Conservation (phyloP, 2,888 invertebrate genomes). For the Epinotia demarniana region DNA sequence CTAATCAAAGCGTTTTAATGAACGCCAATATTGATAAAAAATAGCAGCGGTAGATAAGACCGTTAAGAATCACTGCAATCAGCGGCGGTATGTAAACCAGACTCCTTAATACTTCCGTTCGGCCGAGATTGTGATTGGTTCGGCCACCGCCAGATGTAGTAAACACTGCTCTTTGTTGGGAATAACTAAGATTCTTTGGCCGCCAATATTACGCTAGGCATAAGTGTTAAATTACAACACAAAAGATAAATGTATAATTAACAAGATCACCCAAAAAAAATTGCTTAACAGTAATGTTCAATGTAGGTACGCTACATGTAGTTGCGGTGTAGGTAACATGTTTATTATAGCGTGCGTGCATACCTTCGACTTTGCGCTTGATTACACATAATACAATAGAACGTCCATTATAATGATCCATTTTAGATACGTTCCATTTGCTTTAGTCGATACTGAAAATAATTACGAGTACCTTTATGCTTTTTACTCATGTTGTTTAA, state of each 20-base stretch:
- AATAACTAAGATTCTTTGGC: conserved; percentile 14
- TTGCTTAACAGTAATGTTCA: background rate
- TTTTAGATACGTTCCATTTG: background rate
- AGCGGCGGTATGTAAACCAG: background rate
- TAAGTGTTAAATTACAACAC: no score
- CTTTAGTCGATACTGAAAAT: background rate
- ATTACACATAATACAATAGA: conserved; percentile 9
- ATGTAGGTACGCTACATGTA: background rate
- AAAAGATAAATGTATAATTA: background rate
- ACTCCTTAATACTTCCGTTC: conserved; percentile 6
- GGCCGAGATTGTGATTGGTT: conserved; percentile 3
- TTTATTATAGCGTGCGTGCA: background rate
- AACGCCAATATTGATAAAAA: conserved; percentile 8
- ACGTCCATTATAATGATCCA: background rate
- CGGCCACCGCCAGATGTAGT: background rate
- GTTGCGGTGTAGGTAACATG: background rate
- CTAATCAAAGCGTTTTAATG: conserved; percentile 11
- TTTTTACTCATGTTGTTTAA: background rate
- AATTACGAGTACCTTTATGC: background rate
- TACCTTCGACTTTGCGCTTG: background rate
- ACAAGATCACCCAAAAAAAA: background rate
- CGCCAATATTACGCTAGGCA: background rate
- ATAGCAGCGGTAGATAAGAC: conserved; percentile 12
- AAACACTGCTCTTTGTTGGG: conserved; percentile 24
- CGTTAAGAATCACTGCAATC: conserved; percentile 27